Evolutionary conservation across 2,113 vertebrate genomes (phyloP), one percentile per base, ranked within the genome.

Genomic region (Mola mola): DNA sequence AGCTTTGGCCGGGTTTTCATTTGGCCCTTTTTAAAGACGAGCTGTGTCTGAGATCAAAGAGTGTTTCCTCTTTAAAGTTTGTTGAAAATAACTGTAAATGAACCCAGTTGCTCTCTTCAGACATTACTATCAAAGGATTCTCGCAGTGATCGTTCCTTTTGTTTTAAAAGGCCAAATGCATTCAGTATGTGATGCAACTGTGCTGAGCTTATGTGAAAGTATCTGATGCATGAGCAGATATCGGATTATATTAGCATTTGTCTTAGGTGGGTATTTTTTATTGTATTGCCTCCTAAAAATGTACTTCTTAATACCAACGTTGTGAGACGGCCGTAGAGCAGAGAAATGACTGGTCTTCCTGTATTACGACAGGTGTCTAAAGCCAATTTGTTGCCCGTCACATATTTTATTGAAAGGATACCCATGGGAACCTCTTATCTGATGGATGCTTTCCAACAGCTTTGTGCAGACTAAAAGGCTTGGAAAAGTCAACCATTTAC

Each of bases 381-480:
- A 72, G 82, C 83, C 81, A 79, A 87, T 89, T 87, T 86, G 86
- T 87, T 66, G 53, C 72, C 72, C 60, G 74, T 85, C 85, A 89
- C 84, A 82, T 76, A 68, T 86, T 86, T 89, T 86, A 87, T 82
- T 59, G 79, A 84, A 86, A 84, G 64, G 73, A 83, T 72, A 62
- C 87, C 88, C 85, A 72, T 84, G 88, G 87, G 90, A 84, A 81
- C 60, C 75, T 77, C 82, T 86, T 87, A 89, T 91, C 90, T 87
- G 87, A 92, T 91, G 89, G 89, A 91, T 22, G 66, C 72, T 62
- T 86, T 91, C 90, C 90, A 92, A 89, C 89, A 88, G 87, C 84
- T 91, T 91, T 91, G 85, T 87, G 87, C 76, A 44, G 85, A 81
- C 88, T 91, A 88, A 92, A 91, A 89, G 82, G 86, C 75, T 87